These are phyloP conservation scores for Anser cygnoides DNA, from an alignment of 2,113 vertebrate species.

Conservation along the genomic window DNA sequence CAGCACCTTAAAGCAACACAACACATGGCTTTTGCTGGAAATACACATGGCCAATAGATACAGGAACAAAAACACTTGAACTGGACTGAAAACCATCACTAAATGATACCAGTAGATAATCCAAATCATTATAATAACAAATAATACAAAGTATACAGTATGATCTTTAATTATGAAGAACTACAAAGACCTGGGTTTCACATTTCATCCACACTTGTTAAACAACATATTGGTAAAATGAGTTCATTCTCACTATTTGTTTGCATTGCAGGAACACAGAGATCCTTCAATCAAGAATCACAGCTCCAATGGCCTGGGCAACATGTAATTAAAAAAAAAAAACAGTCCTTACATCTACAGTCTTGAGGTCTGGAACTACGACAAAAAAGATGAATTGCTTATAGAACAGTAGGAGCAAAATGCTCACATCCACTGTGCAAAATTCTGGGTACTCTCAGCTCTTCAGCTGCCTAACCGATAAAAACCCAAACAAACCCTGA, in stretches of 20 bases:
- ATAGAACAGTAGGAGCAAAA: neutral
- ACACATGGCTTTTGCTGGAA: neutral
- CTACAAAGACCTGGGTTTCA: neutral
- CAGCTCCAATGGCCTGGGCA: neutral
- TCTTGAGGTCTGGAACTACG: neutral
- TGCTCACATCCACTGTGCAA: neutral
- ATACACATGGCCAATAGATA: neutral
- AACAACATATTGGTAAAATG: neutral
- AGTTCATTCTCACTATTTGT: neutral
- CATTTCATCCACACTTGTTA: neutral
- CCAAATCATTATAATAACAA: neutral
- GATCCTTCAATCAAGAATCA: neutral
- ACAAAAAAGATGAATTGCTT: neutral
- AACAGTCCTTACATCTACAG: neutral
- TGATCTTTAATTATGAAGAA: neutral
- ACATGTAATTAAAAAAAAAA: neutral
- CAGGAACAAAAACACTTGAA: neutral
- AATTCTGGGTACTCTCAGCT: neutral
- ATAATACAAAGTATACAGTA: neutral
- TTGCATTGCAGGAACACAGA: neutral
- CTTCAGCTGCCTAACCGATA: neutral
- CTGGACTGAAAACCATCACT: neutral
- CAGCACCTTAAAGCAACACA: neutral
- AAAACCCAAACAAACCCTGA: neutral
- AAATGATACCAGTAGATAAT: neutral